phyloP scores from a whole-genome alignment of 1,140 invertebrate species.

The Papilio aristodemus region DNA sequence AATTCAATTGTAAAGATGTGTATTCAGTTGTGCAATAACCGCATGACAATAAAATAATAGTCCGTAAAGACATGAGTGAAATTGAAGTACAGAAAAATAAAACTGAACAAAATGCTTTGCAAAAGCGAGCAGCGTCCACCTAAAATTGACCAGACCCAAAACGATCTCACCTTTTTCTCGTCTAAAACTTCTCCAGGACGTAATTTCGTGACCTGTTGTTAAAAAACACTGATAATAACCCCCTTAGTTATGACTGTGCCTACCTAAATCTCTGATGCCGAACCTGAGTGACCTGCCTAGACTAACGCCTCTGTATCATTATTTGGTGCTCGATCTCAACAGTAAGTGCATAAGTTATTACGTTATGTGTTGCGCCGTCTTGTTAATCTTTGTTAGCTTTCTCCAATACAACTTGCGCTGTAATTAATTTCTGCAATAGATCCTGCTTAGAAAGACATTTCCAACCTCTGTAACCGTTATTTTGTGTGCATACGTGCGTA shows the following conservation, averaged over 20 bases:
- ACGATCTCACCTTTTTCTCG: slow-evolving; percentile 93
- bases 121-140: slow-evolving; percentile 77
- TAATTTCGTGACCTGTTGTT: slow-evolving; percentile 85
- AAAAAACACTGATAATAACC: slow-evolving; percentile 77
- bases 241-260: slow-evolving; percentile 47
- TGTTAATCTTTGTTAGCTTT: slow-evolving; percentile 70
- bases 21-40: slow-evolving; percentile 38
- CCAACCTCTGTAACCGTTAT: slow-evolving; percentile 58
- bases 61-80: slow-evolving; percentile 42
- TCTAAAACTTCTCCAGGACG: slow-evolving; percentile 95
- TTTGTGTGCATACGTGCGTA: slow-evolving; percentile 72
- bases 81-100: slow-evolving; percentile 51
- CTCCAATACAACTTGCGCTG: slow-evolving; percentile 48
- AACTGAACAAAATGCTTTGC: slow-evolving; percentile 74
- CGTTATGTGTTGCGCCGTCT: slow-evolving; percentile 61
- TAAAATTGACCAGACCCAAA: slow-evolving; percentile 75
- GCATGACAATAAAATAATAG: slow-evolving; percentile 39
- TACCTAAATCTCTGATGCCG: slow-evolving; percentile 71
- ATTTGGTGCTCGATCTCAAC: slow-evolving; percentile 61
- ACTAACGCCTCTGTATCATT: slow-evolving; percentile 47
- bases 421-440: slow-evolving; percentile 50
- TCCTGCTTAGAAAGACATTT: slow-evolving; percentile 42
- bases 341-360: slow-evolving; percentile 73
- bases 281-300: slow-evolving; percentile 60
- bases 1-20: slow-evolving; percentile 33